Evolutionary conservation across 2,113 vertebrate genomes (phyloP), one percentile per base, ranked within the genome.

Genomic region (Poicephalus meyeri): DNA sequence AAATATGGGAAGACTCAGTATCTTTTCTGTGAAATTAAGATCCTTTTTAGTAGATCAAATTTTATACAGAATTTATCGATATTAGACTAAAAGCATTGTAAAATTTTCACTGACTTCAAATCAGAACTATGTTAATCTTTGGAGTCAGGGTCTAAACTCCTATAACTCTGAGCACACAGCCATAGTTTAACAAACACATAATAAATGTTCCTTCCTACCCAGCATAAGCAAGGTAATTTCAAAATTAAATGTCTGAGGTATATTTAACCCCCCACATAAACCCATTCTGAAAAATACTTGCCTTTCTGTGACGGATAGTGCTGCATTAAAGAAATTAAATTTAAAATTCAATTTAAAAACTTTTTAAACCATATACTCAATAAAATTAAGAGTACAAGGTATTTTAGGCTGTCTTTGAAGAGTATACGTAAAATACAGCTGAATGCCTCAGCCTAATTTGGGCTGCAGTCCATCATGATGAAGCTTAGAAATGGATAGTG

Each of bases 241-340:
- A 88, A 78, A 95, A 93, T 91, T 47, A 88, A 93, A 91, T 65
- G 63, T 87, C 82, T 81, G 72, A 63, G 64, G 58, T 86, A 92
- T 63, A 86, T 72, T 95, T 94, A 92, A 87, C 46, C 70, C 23
- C 56, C 80, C 85, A 21, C 63, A 77, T 82, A 91, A 93, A 89
- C 16, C 41, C 26, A 60, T 86, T 90, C 56, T 86, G 46, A 73
- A 69, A 95, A 96, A 58, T 84, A 92, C 85, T 97, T 87, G 29
- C 65, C n/a, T 88, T 93, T 80, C 82, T 89, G 25, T 87, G 73
- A 73, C 29, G 37, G 18, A 65, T 85, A 72, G 26, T 28, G 42
- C 20, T 73, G 58, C 86, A 96, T 95, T 94, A 92, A 92, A 91
- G 61, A 96, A 89, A 96, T 93, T 95, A 93, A 92, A 89, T 87